These are phyloP conservation scores for Sebastes hubbsi DNA, from an alignment of 2,797 vertebrate genomes.

Conservation along the genomic window DNA sequence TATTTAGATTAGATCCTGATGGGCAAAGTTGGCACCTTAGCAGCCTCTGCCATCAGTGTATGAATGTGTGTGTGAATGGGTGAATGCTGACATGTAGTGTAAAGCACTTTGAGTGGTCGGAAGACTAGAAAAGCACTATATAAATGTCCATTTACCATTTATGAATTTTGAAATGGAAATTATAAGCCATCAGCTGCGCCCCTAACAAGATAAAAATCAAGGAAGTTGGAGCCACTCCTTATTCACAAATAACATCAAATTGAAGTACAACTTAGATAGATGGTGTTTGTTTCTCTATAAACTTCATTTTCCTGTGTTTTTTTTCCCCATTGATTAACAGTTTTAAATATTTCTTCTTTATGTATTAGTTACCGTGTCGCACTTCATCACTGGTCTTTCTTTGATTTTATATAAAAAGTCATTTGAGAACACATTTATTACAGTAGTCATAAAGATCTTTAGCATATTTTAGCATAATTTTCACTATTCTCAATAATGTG, in stretches of 20 bases:
- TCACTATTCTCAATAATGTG: background rate
- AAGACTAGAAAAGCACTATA: too few relatives aligned
- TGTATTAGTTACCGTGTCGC: background rate
- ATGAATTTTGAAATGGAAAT: background rate
- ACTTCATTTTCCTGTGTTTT: background rate
- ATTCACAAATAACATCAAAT: background rate
- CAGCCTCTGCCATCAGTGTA: too few relatives aligned
- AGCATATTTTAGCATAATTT: background rate
- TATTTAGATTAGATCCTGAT: too few relatives aligned
- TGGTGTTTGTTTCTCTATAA: background rate
- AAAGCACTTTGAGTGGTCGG: too few relatives aligned
- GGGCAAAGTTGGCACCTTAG: too few relatives aligned
- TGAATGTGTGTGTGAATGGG: too few relatives aligned
- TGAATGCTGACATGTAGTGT: too few relatives aligned
- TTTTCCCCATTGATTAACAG: background rate
- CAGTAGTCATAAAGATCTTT: background rate
- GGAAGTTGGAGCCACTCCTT: conserved; percentile 27
- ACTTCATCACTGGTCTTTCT: background rate
- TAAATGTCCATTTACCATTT: background rate
- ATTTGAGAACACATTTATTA: background rate
- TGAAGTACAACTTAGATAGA: background rate
- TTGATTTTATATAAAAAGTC: background rate
- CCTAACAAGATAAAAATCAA: conserved; percentile 27
- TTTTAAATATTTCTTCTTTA: background rate
- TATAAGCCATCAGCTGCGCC: background rate